Base-by-base conservation (phyloP, 2,888 invertebrate genomes). In the Nipponacmea schrenckii region DNA sequence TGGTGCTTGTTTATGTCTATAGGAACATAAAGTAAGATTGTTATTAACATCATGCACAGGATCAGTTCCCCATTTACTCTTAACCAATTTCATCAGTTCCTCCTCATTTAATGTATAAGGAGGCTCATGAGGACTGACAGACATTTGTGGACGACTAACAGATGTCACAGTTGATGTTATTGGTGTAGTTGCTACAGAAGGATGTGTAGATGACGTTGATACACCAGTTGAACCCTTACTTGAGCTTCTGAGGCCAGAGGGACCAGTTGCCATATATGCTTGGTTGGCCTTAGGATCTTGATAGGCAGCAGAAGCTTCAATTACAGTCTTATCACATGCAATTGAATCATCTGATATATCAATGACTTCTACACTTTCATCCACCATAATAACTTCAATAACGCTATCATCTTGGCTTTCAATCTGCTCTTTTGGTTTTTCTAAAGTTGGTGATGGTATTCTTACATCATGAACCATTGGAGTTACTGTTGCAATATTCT, bases 61-160 rank as follows among this genome's bases (percentile, higher is more conserved):
- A 2, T 17, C 20, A n/a, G 26, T 64, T 27, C 50, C 39, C 69
- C 69, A 69, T 31, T 50, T 64, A 8, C 31, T 8, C 39, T 64
- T 64, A 39, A 69, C 64, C 31, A 45, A 27, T 50, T n/a, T 44
- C 31, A 64, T 69, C 17, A 69, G 24, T n/a, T 64, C 69, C 26
- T 64, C 64, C 39, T 69, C 69, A 39, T 64, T 17, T 27, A 64
- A 17, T 64, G 31, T 26, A 64, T 64, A 27, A 14, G 26, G 64
- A 27, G 20, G 17, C 26, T 64, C 27, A 10, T 10, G 4, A 39
- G 39, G 39, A 39, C 39, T 39, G 8, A 39, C 39, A 39, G 39
- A 39, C 10, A 10, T 5, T 39, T 39, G 39, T 39, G 39, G 39
- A 39, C 39, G 39, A 39, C 39, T 39, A 8, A 39, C 1, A 8